A percentile compares a stretch with the other conserved stretches of the same genome.
Conservation (phyloP, 2,113 vertebrate species). For the Platysternon megacephalum region DNA sequence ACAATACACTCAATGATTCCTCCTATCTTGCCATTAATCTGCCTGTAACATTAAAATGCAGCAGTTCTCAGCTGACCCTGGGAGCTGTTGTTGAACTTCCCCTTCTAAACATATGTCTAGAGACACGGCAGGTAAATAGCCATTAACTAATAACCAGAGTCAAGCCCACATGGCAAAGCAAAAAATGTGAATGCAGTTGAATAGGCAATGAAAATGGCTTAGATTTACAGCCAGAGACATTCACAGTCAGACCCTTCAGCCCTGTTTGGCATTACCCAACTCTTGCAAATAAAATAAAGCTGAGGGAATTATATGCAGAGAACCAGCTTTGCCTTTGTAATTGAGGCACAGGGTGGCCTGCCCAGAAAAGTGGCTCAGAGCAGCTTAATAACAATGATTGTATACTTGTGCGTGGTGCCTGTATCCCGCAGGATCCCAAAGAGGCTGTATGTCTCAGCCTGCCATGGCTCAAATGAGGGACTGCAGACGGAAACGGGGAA, state of each 20-base stretch:
- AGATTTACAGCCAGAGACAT: background rate
- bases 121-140: conserved; percentile 16
- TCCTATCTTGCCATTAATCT: background rate
- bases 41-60: background rate
- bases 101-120: background rate
- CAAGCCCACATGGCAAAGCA: background rate
- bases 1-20: background rate
- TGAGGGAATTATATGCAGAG: background rate
- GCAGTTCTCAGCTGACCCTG: background rate
- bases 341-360: background rate
- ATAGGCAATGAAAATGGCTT: background rate
- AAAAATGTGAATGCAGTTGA: background rate
- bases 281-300: background rate
- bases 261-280: background rate
- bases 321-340: background rate
- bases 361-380: background rate
- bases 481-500: background rate
- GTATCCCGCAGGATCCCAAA: background rate
- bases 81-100: conserved; percentile 36
- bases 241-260: background rate
- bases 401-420: background rate
- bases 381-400: background rate
- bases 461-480: background rate
- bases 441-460: background rate
- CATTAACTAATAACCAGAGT: background rate